phyloP scores from a whole-genome alignment of 30 jellyfish, hydroid and myxozoan species.

The Nemopilema nomurai region DNA sequence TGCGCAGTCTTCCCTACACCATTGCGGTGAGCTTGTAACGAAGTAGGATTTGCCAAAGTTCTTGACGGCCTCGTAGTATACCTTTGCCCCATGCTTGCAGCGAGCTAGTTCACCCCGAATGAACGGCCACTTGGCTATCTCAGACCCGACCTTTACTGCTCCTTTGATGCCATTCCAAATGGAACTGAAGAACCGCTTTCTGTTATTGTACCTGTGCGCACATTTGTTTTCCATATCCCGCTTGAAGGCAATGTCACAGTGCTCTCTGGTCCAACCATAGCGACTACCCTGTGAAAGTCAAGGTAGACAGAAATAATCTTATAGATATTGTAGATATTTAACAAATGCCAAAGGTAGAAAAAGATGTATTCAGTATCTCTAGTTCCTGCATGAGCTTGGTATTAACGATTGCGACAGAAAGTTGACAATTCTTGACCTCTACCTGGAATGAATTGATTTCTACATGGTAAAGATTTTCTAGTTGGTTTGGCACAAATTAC shows the following conservation, averaged over 20 bases:
- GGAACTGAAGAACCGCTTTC: constrained; percentile 19
- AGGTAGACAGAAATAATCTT: not conserved
- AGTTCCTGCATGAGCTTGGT: too few species aligned
- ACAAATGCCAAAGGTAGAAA: too few species aligned
- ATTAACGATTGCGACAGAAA: too few species aligned
- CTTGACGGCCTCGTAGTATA: constrained; percentile 43
- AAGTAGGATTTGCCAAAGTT: constrained; percentile 29
- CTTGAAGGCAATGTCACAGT: constrained; percentile 51
- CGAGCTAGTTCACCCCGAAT: constrained; percentile 6
- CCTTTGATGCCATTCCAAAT: not conserved
- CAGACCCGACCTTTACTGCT: not conserved
- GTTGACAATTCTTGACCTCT: too few species aligned
- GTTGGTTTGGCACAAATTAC: too few species aligned
- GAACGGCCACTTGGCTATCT: constrained; percentile 16
- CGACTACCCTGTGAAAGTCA: constrained; percentile 17
- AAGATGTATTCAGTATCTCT: too few species aligned
- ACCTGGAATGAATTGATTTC: too few species aligned
- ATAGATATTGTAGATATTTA: too few species aligned
- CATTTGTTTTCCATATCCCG: constrained; percentile 36
- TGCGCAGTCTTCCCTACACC: constrained; percentile 48
- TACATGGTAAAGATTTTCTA: too few species aligned
- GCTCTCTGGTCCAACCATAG: constrained; percentile 33
- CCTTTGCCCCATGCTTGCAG: constrained; percentile 55
- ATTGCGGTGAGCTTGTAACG: constrained; percentile 5
- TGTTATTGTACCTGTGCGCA: not conserved